Evolutionary conservation across 1,140 invertebrate genomes (phyloP), one percentile per base, ranked within the genome.

Genomic region (Panulirus ornatus): DNA sequence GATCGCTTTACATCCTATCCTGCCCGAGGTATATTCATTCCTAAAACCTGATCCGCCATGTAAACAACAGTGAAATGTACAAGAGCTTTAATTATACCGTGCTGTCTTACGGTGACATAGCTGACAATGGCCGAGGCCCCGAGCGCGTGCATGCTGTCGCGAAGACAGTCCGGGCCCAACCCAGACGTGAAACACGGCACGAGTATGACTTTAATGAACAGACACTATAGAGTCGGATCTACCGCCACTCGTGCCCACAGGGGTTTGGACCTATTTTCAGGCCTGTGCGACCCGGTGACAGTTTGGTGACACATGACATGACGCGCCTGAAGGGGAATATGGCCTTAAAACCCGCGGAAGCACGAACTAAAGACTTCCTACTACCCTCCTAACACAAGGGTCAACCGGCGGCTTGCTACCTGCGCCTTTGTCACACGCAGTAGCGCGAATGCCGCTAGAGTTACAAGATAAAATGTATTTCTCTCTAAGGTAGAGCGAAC

Each of bases 291-390:
- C 81, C 81, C 34, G 38, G 58, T 54, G 81, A 83, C 81, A 83
- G 66, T 83, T 83, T 66, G 81, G 81, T 83, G 81, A 83, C 81
- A 83, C 81, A 83, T 66, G 54, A 83, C 81, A 63, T n/a, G 81
- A 63, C 6, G 40, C 38, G 27, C 51, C 81, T 58, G 34, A 83
- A 0, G n/a, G 42, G 75, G 40, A 78, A 47, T 44, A 36, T 30
- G 75, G 75, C 27, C 75, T 47, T 78, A 78, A 38, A 38, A 44
- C 40, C 22, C 73, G 34, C 75, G 30, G 36, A 66, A 47, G 44
- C 14, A 51, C n/a, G n/a, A 42, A n/a, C 54, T n/a, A 38, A 16
- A 58, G 38, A 8, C n/a, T 11, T 54, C 58, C 19, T 66, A 42
- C 54, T 27, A 16, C 3, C 27, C 11, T 5, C n/a, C 27, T 8